Evolutionary conservation across 2,888 invertebrate genomes (phyloP), one percentile per base, ranked within the genome.

Genomic region (Xylota sylvarum): DNA sequence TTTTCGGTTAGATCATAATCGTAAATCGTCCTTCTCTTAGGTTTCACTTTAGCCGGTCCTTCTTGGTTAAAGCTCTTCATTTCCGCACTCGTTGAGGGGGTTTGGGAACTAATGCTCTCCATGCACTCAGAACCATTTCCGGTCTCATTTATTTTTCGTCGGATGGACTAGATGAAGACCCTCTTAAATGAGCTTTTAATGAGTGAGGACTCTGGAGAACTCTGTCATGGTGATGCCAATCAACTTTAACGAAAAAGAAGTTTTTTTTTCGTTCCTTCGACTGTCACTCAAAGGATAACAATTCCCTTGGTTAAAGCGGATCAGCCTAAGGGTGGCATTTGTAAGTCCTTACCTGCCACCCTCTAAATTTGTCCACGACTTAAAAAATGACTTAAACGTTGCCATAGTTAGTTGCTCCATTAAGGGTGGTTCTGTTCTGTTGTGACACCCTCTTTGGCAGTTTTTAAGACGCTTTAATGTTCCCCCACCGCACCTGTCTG

Each of bases 101-200:
- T 65, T 30, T 72, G 46, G 43, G 43, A 35, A 48, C 69, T 69
- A 69, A 70, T 50, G 77, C 50, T 37, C 50, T 37, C 19, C 46
- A 35, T 74, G 69, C 82, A 83, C 72, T 82, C 58, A 72, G 40
- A 50, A 43, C 43, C 70, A 72, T 77, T 82, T 82, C 83, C 83
- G 83, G 65, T 14, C 46, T 67, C 69, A 35, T 40, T 55, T 46
- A 9, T 30, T 19, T n/a, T 27, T 9, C n/a, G n/a, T 30, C 6
- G 23, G 14, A 0, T 5, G 1, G 17, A 9, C 12, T n/a, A 37
- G 37, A 52, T 46, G 67, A 37, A 64, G 52, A 17, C 60, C 50
- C 64, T 46, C 55, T 64, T 62, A 73, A 84, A 85, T 72, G 85
- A 72, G 72, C 85, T 85, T 85, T 85, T 85, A 81, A 85, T 85